Evolutionary conservation across 2,888 invertebrate genomes (phyloP).

Genomic region (Byasa hedistus): DNA sequence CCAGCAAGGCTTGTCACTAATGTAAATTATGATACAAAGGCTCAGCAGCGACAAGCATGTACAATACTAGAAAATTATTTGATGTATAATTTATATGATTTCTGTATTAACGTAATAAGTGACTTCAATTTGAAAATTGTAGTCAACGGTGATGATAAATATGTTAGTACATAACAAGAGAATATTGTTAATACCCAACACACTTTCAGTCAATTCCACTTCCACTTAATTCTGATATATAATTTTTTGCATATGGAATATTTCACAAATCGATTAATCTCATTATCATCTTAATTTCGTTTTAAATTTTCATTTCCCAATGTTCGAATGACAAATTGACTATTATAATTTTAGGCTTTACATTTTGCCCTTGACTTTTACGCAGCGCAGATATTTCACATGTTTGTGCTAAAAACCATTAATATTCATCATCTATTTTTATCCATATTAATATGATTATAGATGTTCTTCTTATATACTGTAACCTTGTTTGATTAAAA

Average conservation of each 20-base stretch:
- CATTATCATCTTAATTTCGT: background rate
- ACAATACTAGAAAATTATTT: background rate
- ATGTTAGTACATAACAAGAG: background rate
- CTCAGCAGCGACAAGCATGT: background rate
- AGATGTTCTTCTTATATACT: constrained; percentile 22
- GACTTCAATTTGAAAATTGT: too few relatives aligned
- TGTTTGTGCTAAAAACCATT: constrained; percentile 38
- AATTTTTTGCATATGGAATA: background rate
- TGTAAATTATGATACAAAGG: background rate
- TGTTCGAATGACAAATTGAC: background rate
- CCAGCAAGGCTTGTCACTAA: too few relatives aligned
- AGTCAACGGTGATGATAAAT: background rate
- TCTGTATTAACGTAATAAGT: background rate
- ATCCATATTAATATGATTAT: constrained; percentile 37
- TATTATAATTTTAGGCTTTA: background rate
- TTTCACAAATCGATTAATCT: background rate
- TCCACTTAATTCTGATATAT: background rate
- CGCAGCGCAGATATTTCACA: background rate
- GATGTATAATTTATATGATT: background rate
- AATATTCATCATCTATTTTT: constrained; percentile 55
- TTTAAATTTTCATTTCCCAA: background rate
- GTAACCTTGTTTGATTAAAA: constrained; percentile 9
- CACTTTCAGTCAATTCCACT: too few relatives aligned
- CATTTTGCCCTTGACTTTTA: background rate
- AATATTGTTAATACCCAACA: background rate